Base-by-base conservation (phyloP, 2,113 vertebrate species). In the Gymnorhina tibicen region DNA sequence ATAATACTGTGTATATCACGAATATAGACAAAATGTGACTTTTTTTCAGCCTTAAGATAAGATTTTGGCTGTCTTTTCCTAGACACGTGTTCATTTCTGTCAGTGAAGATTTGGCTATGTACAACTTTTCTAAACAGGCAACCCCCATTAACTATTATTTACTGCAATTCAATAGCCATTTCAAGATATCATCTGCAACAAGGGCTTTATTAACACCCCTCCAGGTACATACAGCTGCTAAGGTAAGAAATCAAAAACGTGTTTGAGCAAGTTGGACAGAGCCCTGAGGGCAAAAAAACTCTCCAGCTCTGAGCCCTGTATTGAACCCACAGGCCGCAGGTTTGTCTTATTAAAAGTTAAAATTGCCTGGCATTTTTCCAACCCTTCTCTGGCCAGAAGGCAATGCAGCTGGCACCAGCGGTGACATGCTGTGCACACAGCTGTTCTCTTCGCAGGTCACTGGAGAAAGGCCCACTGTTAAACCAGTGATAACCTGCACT, bases 311-410 rank as follows among this genome's bases (percentile, higher is more conserved):
- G 30, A 86, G 55, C 9, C 28, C 46, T 4, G 0, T 16, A 17
- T 60, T 58, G 41, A 76, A 77, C 28, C 3, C 28, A 46, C 10
- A 60, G 67, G 74, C 46, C 59, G 50, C n/a, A 77, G 30, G 74
- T 68, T 87, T 89, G n/a, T 55, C 26, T 59, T 53, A 84, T 73
- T 86, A 80, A 73, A 93, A 87, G 33, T 91, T 95, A 64, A 93
- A 94, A 88, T 63, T 84, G 64, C 42, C 84, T 92, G 88, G 83
- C n/a, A 2, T 53, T 60, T 7, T 47, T 80, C 84, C 72, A 92
- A 11, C 69, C 16, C 5, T 46, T 60, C 85, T 27, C 50, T 50
- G 70, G 53, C 24, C 70, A 92, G 82, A 76, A 92, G 66, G 59
- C 2, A 2, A 46, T 28, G 15, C 53, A 90, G 62, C 70, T 82